Percentiles rank a stretch among this genome's conserved stretches.
Evolutionary conservation across 1,140 invertebrate genomes (phyloP).

Genomic region (Aleiodes sp.): DNA sequence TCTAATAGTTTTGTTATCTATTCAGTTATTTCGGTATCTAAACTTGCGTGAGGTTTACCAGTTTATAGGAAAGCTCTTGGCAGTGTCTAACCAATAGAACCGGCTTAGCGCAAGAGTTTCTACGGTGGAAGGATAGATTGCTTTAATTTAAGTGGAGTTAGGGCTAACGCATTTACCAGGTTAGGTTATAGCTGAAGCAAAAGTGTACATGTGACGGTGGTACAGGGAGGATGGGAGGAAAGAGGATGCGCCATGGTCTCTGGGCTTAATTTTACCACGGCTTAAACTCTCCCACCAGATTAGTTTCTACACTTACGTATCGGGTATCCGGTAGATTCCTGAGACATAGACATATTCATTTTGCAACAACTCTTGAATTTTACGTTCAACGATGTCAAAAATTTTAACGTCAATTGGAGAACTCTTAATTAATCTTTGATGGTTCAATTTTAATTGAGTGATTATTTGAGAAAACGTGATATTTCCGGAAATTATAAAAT

Average conservation of each 20-base stretch:
- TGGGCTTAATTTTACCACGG: constrained; percentile 40
- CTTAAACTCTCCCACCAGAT: constrained; percentile 40
- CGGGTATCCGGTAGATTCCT: neutral
- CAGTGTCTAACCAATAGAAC: constrained; percentile 39
- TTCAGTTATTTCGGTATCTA: neutral
- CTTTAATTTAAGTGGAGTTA: constrained; percentile 63
- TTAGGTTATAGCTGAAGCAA: constrained; percentile 38
- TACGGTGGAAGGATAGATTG: constrained; percentile 52
- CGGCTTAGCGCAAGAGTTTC: constrained; percentile 57
- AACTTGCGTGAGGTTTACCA: constrained; percentile 38
- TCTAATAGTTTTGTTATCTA: too few species aligned
- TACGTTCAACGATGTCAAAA: neutral
- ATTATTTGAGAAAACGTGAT: too few species aligned
- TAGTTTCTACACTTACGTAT: constrained; percentile 40
- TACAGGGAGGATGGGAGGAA: neutral
- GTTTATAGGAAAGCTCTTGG: constrained; percentile 42
- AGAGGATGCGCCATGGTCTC: constrained; percentile 36
- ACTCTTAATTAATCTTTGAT: too few species aligned
- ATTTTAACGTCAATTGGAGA: too few species aligned
- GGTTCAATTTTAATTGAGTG: too few species aligned
- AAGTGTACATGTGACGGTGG: constrained; percentile 33
- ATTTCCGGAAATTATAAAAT: too few species aligned
- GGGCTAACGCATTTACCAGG: constrained; percentile 38
- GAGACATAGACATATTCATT: constrained; percentile 1
- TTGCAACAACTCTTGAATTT: neutral